Percentiles rank a stretch among this genome's conserved stretches.
These are phyloP conservation scores for Turritopsis rubra DNA, from an alignment of 30 jellyfish, hydroid and myxozoan species.

Conservation along the genomic window DNA sequence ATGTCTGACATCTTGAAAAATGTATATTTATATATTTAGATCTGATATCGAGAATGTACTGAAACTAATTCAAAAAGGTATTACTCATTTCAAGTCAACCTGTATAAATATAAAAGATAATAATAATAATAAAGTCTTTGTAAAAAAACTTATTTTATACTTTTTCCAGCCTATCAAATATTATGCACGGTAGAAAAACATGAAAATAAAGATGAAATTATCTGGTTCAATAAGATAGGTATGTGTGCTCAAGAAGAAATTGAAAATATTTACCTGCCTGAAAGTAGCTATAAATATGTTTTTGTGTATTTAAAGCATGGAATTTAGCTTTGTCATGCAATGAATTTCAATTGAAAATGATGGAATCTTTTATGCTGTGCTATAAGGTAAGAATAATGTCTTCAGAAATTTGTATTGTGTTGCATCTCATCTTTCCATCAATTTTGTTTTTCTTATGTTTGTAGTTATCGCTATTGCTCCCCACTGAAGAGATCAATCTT, in stretches of 20 bases:
- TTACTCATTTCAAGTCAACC: too few relatives aligned
- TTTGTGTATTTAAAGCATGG: slow-evolving; percentile 51
- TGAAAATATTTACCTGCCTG: background rate
- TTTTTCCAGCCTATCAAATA: background rate
- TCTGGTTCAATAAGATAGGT: slow-evolving; percentile 75
- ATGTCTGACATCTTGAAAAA: too few relatives aligned
- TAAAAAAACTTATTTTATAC: too few relatives aligned
- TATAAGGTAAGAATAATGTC: slow-evolving; percentile 49
- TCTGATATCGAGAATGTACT: slow-evolving; percentile 34
- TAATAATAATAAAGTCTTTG: background rate
- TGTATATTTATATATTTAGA: too few relatives aligned
- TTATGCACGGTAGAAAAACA: background rate
- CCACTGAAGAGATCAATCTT: slow-evolving; percentile 34
- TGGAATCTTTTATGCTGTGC: slow-evolving; percentile 52
- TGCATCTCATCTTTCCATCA: background rate
- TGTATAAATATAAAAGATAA: too few relatives aligned
- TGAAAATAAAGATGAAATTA: slow-evolving; percentile 26
- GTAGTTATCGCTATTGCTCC: slow-evolving; percentile 66
- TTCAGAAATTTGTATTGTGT: background rate
- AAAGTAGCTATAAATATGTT: background rate
- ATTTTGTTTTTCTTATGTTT: background rate
- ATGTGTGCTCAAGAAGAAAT: background rate
- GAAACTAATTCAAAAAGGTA: slow-evolving; percentile 40
- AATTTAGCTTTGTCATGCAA: slow-evolving; percentile 61
- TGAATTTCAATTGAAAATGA: slow-evolving; percentile 42